phyloP scores from a whole-genome alignment of 2,888 invertebrate species.

The Philereme transversata region DNA sequence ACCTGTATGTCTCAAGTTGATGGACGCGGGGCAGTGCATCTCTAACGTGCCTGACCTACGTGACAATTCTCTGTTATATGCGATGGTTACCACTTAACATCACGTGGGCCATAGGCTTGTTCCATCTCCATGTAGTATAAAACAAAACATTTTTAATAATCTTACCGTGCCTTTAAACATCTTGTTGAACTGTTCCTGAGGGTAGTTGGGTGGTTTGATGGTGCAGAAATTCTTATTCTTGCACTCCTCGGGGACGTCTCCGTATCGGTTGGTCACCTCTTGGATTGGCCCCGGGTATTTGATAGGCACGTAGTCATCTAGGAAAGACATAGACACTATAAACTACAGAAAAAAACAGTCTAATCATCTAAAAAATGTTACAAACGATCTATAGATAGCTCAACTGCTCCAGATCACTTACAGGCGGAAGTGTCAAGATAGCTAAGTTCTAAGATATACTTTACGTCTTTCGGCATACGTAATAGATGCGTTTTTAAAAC shows the following conservation, averaged over 20 bases:
- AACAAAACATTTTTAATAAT: background rate
- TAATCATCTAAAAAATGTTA: no score
- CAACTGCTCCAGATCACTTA: no score
- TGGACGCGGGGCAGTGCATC: no score
- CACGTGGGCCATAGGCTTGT: no score
- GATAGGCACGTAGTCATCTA: conserved; percentile 44
- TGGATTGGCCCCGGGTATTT: conserved; percentile 57
- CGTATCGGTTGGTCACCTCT: conserved; percentile 46
- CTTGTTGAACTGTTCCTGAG: conserved; percentile 58
- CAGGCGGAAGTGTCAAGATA: conserved; percentile 13
- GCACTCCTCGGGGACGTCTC: conserved; percentile 54
- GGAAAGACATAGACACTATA: conserved; percentile 27
- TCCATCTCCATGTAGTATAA: background rate
- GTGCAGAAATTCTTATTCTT: conserved; percentile 59
- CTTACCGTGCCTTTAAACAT: conserved; percentile 63
- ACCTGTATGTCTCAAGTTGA: no score
- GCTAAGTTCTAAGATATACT: no score
- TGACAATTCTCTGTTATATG: no score
- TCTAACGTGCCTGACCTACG: no score
- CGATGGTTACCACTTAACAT: no score
- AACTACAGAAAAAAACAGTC: background rate
- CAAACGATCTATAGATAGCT: no score
- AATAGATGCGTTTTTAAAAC: no score
- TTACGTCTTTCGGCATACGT: no score
- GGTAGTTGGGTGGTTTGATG: conserved; percentile 61